Percentiles rank a stretch among this genome's conserved stretches.
Conservation (phyloP, 2,888 invertebrate species). For the Acronicta psi region DNA sequence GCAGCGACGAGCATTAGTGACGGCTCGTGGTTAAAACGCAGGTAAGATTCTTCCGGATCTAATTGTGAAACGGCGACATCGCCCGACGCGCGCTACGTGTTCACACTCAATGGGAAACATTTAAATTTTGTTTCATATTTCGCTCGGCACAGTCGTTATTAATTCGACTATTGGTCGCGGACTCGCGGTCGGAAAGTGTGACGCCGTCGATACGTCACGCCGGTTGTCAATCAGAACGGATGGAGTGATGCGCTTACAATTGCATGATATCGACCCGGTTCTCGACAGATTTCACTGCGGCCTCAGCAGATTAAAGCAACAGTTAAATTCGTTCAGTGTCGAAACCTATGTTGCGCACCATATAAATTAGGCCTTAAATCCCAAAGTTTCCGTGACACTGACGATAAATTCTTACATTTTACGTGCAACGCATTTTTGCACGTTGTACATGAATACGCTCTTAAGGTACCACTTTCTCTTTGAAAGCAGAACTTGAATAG, state of each 20-base stretch:
- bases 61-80: conserved; percentile 77
- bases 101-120: conserved; percentile 55
- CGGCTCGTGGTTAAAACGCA: conserved; percentile 69
- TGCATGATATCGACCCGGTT: conserved; percentile 81
- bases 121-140: conserved; percentile 67
- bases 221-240: conserved; percentile 83
- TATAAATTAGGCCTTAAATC: conserved; percentile 28
- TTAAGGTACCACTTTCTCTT: conserved; percentile 38
- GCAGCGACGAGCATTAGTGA: conserved; percentile 70
- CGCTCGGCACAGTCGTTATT: conserved; percentile 58
- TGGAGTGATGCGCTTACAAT: conserved; percentile 75
- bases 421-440: conserved; percentile 13
- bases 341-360: conserved; percentile 42
- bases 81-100: conserved; percentile 54
- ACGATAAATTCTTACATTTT: conserved; percentile 26
- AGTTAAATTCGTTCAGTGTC: conserved; percentile 52
- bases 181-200: conserved; percentile 74
- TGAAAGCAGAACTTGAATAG: conserved; percentile 11
- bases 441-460: conserved; percentile 20
- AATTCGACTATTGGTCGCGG: conserved; percentile 70
- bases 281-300: conserved; percentile 65
- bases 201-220: conserved; percentile 79
- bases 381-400: conserved; percentile 34
- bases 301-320: conserved; percentile 60
- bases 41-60: conserved; percentile 82